These are phyloP conservation scores for Loris lydekkerianus DNA, from an alignment of 2,797 vertebrate genomes.

Conservation along the genomic window DNA sequence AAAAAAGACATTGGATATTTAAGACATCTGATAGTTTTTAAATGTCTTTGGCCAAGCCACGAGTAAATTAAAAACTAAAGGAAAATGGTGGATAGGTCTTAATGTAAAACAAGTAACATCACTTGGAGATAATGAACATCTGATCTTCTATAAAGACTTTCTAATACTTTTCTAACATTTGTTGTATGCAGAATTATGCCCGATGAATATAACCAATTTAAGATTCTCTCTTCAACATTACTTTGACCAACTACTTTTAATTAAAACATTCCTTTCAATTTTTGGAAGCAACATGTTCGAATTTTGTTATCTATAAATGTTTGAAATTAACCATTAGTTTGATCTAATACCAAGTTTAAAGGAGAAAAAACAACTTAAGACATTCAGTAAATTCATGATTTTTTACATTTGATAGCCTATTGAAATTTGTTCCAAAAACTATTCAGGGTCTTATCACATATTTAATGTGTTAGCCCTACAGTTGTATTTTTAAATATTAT, in stretches of 20 bases:
- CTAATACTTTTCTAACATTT: slow-evolving; percentile 41
- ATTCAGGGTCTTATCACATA: not conserved
- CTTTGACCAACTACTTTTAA: slow-evolving; percentile 60
- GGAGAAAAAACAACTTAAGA: not conserved
- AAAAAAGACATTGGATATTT: not conserved
- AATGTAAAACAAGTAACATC: slow-evolving; percentile 36
- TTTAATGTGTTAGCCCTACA: slow-evolving; percentile 43
- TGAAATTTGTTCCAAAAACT: slow-evolving; percentile 50
- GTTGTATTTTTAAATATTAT: slow-evolving; percentile 44
- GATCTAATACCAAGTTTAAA: slow-evolving; percentile 38
- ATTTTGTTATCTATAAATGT: slow-evolving; percentile 43
- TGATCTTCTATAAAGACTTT: not conserved
- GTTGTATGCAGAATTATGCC: not conserved
- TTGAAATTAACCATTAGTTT: slow-evolving; percentile 48
- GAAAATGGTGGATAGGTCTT: not conserved
- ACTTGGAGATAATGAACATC: not conserved
- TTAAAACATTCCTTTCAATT: slow-evolving; percentile 46
- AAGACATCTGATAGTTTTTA: slow-evolving; percentile 33
- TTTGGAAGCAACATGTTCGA: slow-evolving; percentile 46
- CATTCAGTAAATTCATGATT: slow-evolving; percentile 18
- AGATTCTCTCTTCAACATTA: slow-evolving; percentile 25
- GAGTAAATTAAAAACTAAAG: slow-evolving; percentile 50
- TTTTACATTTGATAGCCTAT: slow-evolving; percentile 30
- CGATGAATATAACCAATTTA: not conserved
- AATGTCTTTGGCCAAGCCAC: slow-evolving; percentile 7